Base-by-base conservation (phyloP, 2,797 vertebrate species). In the Ara ararauna region DNA sequence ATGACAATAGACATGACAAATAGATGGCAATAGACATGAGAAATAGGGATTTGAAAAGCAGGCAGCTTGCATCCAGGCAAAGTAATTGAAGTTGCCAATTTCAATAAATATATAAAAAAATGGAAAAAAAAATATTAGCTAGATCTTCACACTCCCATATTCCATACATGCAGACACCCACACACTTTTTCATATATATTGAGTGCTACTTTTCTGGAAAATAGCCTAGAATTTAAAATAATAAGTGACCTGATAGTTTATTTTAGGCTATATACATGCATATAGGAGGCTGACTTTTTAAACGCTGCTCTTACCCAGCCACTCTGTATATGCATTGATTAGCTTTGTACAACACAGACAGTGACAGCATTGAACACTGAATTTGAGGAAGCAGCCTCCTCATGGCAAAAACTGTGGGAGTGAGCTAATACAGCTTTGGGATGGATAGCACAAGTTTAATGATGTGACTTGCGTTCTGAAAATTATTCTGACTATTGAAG, bases 171-270 rank as follows among this genome's bases (percentile, higher is more conserved):
- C 30, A 75, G 60, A 45, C 44, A 87, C 30, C 32, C 68, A 68
- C 60, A 71, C 30, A 51, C 5, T 71, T 81, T 47, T 62, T 71
- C 32, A 51, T 80, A 67, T 53, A 30, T 76, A 66, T 21, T 65
- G 12, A 13, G 20, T 66, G 11, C 24, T 86, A 50, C 11, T 89
- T 95, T 87, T 62, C 79, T 76, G 56, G 51, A 32, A 96, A 91
- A 91, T 45, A 86, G 34, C 24, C 76, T 73, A 34, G 56, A 73
- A 89, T 89, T 94, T 72, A 77, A 92, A 95, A 50, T 64, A 78
- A 73, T 53, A 38, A 78, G 30, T 42, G 64, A 65, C 21, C 68
- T 91, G 51, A 36, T 53, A 79, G 45, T 82, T 68, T 30, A 82
- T 90, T 91, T 90, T 86, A 78, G 23, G 17, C 8, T 84, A 22